A percentile compares a stretch with the other conserved stretches of the same genome.
Conservation (phyloP, 2,888 invertebrate genomes). For the Lydus trimaculatus region DNA sequence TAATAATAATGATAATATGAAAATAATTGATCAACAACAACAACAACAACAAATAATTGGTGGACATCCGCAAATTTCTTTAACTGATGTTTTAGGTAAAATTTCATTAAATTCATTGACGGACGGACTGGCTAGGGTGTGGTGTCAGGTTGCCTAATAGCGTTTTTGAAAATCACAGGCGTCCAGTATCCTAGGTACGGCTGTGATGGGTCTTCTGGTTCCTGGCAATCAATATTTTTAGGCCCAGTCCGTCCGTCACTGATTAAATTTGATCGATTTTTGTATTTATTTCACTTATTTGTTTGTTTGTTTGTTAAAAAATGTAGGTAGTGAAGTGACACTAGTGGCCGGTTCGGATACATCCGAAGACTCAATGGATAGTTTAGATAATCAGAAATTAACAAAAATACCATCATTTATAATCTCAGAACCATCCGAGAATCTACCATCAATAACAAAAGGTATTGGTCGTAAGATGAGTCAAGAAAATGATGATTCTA, state of each 20-base stretch:
- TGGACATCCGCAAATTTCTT: constrained; percentile 84
- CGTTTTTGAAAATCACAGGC: too few species aligned
- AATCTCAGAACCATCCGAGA: constrained; percentile 77
- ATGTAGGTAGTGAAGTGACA: constrained; percentile 74
- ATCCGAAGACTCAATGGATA: constrained; percentile 75
- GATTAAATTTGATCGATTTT: too few species aligned
- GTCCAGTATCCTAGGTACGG: too few species aligned
- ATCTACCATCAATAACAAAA: constrained; percentile 81
- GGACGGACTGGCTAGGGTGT: too few species aligned
- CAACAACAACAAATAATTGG: constrained; percentile 47
- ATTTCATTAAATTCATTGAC: too few species aligned
- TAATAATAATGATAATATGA: neutral
- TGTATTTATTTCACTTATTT: too few species aligned
- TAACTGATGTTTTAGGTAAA: constrained; percentile 80
- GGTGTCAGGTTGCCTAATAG: too few species aligned
- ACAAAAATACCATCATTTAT: constrained; percentile 68
- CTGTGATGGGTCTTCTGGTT: too few species aligned
- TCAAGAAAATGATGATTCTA: constrained; percentile 64
- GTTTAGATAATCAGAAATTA: constrained; percentile 67
- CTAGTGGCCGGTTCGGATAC: constrained; percentile 77
- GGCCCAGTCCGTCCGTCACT: too few species aligned
- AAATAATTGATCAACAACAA: neutral
- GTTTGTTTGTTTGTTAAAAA: too few species aligned
- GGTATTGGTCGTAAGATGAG: constrained; percentile 71
- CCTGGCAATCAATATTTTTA: too few species aligned